Percentiles rank a stretch among this genome's conserved stretches.
Evolutionary conservation across 2,113 vertebrate genomes (phyloP).

Genomic region (Tretioscincus oriximinensis): DNA sequence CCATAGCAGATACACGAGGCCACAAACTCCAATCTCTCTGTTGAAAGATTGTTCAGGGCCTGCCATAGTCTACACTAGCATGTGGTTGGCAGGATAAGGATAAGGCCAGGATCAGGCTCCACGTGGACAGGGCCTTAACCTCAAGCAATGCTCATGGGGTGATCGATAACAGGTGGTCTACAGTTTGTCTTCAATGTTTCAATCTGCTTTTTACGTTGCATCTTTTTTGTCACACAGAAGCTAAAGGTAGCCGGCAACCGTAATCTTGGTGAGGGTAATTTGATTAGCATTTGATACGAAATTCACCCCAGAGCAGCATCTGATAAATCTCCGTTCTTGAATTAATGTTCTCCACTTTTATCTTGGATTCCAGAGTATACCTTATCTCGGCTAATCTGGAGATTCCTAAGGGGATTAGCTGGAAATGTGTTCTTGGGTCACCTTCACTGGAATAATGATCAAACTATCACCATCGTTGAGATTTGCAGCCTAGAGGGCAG

Average conservation of each 20-base stretch:
- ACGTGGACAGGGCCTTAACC: neutral
- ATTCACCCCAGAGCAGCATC: constrained; percentile 54
- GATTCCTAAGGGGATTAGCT: constrained; percentile 45
- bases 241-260: constrained; percentile 45
- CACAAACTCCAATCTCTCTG: too few species aligned
- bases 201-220: neutral
- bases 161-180: neutral
- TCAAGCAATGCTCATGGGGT: neutral
- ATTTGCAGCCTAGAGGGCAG: constrained; percentile 45
- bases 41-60: too few species aligned
- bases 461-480: constrained; percentile 54
- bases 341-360: constrained; percentile 66
- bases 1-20: too few species aligned
- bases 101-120: too few species aligned
- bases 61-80: too few species aligned
- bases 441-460: constrained; percentile 50
- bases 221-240: constrained; percentile 42
- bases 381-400: constrained; percentile 47
- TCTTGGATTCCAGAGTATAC: constrained; percentile 56
- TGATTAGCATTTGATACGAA: constrained; percentile 68
- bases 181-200: constrained; percentile 18
- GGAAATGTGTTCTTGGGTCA: constrained; percentile 40
- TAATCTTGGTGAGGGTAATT: constrained; percentile 47
- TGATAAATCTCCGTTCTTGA: constrained; percentile 64
- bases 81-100: too few species aligned